Conservation (phyloP, 2,113 vertebrate genomes). For the Boleophthalmus pectinirostris region DNA sequence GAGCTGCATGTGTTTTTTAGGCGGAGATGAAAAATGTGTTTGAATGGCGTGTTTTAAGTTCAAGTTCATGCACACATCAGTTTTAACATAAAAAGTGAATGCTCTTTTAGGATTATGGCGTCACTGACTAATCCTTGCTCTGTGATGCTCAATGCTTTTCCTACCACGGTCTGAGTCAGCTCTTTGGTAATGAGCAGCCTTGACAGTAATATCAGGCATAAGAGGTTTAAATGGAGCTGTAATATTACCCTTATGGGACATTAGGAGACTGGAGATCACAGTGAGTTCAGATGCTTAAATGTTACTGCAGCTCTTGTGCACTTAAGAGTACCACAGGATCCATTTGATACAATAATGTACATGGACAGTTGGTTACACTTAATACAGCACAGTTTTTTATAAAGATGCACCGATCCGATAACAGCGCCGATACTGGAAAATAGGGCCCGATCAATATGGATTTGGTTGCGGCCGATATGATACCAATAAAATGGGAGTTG, state of each 20-base stretch:
- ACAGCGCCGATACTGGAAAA: no score
- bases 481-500: no score
- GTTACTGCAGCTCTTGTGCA: no score
- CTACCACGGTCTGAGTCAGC: slow-evolving; percentile 6
- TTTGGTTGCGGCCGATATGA: no score
- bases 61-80: neutral
- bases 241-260: neutral
- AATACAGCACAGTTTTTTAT: no score
- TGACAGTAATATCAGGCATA: slow-evolving; percentile 47
- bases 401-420: no score
- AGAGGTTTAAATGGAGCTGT: slow-evolving; percentile 49
- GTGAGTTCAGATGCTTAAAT: neutral
- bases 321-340: neutral
- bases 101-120: neutral
- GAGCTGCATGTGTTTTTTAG: neutral
- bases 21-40: neutral
- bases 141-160: neutral
- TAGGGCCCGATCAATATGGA: no score
- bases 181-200: slow-evolving; percentile 16
- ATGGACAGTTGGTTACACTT: neutral
- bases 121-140: neutral
- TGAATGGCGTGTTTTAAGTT: neutral
- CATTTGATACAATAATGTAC: neutral
- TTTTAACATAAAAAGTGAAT: neutral
- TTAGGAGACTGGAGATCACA: neutral